Evolutionary conservation across 2,797 vertebrate species (phyloP).

Genomic region (Spinus pinus): DNA sequence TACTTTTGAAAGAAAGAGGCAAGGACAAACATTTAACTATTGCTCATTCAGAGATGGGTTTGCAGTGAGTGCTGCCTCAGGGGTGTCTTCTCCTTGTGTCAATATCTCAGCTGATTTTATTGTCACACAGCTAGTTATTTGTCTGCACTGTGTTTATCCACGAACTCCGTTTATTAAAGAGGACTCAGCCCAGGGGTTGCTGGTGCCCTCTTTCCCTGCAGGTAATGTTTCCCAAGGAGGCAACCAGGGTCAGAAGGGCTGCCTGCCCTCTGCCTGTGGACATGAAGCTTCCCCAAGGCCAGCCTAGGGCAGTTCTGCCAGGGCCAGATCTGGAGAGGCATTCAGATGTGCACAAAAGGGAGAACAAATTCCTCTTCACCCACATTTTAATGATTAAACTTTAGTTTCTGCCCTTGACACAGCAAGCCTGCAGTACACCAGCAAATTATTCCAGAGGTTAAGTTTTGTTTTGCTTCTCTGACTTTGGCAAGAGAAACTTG

Average conservation of each 20-base stretch:
- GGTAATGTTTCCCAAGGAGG: neutral
- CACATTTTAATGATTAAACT: neutral
- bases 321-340: neutral
- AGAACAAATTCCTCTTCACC: neutral
- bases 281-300: neutral
- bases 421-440: fast-evolving
- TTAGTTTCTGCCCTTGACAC: neutral
- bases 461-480: neutral
- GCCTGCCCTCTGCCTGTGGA: neutral
- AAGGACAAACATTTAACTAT: conserved; percentile 60
- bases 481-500: neutral
- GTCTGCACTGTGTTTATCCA: neutral
- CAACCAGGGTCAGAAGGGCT: neutral
- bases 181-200: neutral
- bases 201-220: neutral
- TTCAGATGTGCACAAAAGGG: neutral
- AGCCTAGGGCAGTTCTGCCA: neutral
- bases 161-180: neutral
- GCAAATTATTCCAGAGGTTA: neutral
- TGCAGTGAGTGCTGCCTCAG: neutral
- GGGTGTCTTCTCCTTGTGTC: neutral
- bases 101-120: neutral
- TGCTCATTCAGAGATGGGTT: neutral
- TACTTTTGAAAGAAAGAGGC: conserved; percentile 60
- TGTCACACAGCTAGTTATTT: neutral